A percentile compares a stretch with the other conserved stretches of the same genome.
phyloP scores from a whole-genome alignment of 2,888 invertebrate genomes.

The Trachelus stipa region DNA sequence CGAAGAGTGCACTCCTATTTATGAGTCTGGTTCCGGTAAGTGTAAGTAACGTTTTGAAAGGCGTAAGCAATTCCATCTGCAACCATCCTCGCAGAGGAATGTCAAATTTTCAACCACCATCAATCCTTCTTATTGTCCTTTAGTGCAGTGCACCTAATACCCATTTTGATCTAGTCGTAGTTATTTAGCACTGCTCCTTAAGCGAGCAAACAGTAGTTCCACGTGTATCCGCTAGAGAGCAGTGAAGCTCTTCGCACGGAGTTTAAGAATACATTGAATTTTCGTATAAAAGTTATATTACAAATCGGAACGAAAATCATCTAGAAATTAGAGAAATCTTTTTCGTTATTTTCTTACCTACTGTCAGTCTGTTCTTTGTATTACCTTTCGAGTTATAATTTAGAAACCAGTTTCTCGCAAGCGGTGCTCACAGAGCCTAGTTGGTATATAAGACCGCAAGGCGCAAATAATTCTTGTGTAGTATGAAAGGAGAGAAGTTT shows the following conservation, averaged over 20 bases:
- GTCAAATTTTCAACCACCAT: neutral
- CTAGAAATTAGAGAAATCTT: neutral
- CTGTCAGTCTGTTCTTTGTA: slow-evolving; percentile 18
- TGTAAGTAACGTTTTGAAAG: slow-evolving; percentile 42
- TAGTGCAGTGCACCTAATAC: neutral
- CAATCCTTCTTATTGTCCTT: neutral
- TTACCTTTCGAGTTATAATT: slow-evolving; percentile 23
- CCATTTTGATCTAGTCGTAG: neutral
- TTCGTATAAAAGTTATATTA: neutral
- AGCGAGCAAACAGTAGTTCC: neutral
- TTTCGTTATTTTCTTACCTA: neutral
- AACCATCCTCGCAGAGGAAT: slow-evolving; percentile 12
- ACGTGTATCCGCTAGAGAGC: neutral
- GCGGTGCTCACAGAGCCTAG: slow-evolving; percentile 11
- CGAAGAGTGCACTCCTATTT: slow-evolving; percentile 88
- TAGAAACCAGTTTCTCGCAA: slow-evolving; percentile 49
- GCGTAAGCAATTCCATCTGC: slow-evolving; percentile 38
- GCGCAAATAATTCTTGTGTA: slow-evolving; percentile 72
- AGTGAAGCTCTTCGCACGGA: neutral
- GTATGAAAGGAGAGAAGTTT: slow-evolving; percentile 98
- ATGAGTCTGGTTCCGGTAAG: slow-evolving; percentile 82
- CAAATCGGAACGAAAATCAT: neutral
- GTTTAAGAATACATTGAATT: neutral
- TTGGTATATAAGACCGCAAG: slow-evolving; percentile 53
- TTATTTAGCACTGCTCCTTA: neutral